These are phyloP conservation scores for Epiblema foenella DNA, from an alignment of 2,888 invertebrate species.

Conservation along the genomic window DNA sequence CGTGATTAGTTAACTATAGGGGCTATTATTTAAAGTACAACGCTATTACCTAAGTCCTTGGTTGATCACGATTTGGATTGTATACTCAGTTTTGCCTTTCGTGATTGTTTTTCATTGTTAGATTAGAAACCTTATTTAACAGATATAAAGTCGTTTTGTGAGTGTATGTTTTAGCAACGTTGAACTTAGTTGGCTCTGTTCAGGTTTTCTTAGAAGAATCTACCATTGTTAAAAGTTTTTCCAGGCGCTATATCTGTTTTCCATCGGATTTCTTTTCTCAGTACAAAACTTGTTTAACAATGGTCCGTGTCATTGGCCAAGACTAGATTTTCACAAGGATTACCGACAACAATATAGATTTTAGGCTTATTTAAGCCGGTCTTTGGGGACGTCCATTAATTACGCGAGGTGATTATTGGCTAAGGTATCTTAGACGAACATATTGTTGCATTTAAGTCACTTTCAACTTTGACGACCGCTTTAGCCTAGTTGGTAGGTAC, in stretches of 20 bases:
- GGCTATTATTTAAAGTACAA: slow-evolving; percentile 26
- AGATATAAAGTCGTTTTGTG: background rate
- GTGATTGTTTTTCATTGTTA: background rate
- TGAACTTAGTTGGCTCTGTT: background rate
- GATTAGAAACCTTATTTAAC: background rate
- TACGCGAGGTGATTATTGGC: no score
- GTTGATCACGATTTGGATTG: slow-evolving; percentile 16
- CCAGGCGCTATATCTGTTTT: slow-evolving; percentile 28
- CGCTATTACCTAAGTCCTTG: slow-evolving; percentile 27
- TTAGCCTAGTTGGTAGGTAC: no score
- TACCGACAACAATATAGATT: background rate
- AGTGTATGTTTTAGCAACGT: background rate
- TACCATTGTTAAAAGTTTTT: slow-evolving; percentile 27
- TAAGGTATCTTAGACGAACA: no score
- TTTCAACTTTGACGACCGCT: no score
- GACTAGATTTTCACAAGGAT: background rate
- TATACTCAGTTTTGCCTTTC: slow-evolving; percentile 13
- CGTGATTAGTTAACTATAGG: slow-evolving; percentile 25
- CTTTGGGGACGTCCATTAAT: no score
- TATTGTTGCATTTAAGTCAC: no score
- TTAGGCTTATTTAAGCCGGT: no score
- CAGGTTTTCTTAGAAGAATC: slow-evolving; percentile 17
- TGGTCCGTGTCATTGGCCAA: background rate
- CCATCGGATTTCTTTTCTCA: slow-evolving; percentile 29
- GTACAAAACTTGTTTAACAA: slow-evolving; percentile 23